Evolutionary conservation across 2,888 invertebrate genomes (phyloP), one percentile per base, ranked within the genome.

Genomic region (Tetragnatha montana): DNA sequence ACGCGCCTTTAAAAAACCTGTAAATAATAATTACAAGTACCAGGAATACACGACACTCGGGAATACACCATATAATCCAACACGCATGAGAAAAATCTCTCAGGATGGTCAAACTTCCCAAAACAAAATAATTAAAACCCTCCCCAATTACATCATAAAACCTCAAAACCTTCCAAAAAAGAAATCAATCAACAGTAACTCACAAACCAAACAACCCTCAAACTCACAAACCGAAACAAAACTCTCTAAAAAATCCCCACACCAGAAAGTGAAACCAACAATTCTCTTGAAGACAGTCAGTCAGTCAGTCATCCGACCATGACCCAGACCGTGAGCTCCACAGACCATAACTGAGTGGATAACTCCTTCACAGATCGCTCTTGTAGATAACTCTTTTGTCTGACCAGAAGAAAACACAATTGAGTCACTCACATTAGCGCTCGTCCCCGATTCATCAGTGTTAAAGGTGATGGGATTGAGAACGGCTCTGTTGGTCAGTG

Each of bases 401-500:
- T 60, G 19, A 35, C 35, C 35, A 35, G 35, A 35, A 35, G 35
- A 35, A 71, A 60, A 86, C 86, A 81, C 81, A 87, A 87, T 87
- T 50, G 69, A 21, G 75, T 51, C 21, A 47, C 73, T 35, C 87
- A 81, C 81, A 87, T 76, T 75, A 69, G 74, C 50, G 17, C 22
- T 6, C 10, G 80, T 7, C 69, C 81, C 50, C 35, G n/a, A 79
- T 79, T 35, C 35, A 12, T 35, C 6, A 0, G 51, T 71, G 75
- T 84, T 76, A 71, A 85, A 85, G 78, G 79, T 78, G 79, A 79
- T 22, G 69, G 50, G 68, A 69, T 84, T 68, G 60, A 51, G 70
- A 75, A 73, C 74, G 60, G 49, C 8, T 84, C 49, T 76, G 49
- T 84, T 84, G 83, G 83, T 84, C 76, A 84, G 76, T 84, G 69